These are phyloP conservation scores for Salvelinus namaycush DNA, from an alignment of 2,113 vertebrate genomes.

Conservation along the genomic window DNA sequence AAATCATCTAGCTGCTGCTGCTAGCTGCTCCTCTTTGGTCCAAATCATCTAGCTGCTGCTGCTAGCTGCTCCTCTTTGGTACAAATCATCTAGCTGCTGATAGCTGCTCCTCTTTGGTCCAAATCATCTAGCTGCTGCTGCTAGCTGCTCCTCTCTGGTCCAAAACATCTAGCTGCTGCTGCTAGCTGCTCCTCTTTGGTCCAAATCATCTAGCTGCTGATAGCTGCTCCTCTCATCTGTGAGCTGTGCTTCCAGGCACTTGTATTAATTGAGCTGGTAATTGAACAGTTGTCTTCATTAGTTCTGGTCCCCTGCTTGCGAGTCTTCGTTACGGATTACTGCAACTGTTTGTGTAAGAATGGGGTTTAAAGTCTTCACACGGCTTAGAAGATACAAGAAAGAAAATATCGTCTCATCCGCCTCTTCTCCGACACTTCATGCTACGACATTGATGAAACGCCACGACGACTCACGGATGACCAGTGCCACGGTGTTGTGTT, in stretches of 20 bases:
- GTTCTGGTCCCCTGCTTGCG: constrained; percentile 72
- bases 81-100: constrained; percentile 70
- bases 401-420: constrained; percentile 4
- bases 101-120: constrained; percentile 58
- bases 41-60: too few relatives aligned
- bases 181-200: constrained; percentile 56
- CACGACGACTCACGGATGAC: constrained; percentile 47
- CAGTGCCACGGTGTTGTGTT: constrained; percentile 37
- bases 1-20: too few relatives aligned
- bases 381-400: constrained; percentile 28
- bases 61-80: constrained; percentile 66
- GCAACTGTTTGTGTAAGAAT: constrained; percentile 59
- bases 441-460: constrained; percentile 43
- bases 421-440: constrained; percentile 9
- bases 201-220: constrained; percentile 58
- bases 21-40: too few relatives aligned
- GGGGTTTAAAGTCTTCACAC: constrained; percentile 44
- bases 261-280: constrained; percentile 79
- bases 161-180: constrained; percentile 68
- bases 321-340: constrained; percentile 67
- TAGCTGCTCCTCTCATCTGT: constrained; percentile 56
- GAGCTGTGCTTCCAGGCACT: constrained; percentile 68
- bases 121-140: constrained; percentile 52
- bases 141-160: constrained; percentile 46
- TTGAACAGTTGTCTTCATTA: constrained; percentile 84